Base-by-base conservation (phyloP, 2,797 vertebrate species). In the Tokudaia muenninki region DNA sequence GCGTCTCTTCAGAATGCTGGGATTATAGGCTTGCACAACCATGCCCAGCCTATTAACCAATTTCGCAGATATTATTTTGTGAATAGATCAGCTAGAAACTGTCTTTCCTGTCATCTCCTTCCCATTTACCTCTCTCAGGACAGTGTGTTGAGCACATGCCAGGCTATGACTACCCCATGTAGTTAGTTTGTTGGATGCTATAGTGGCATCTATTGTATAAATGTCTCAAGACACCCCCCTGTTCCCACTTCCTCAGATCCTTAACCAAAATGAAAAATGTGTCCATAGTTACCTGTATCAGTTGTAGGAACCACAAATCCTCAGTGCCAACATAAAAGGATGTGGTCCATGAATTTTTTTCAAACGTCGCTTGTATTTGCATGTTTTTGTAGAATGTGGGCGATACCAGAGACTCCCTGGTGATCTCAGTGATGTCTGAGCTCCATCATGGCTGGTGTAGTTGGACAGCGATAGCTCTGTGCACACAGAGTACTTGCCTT, bases 191-290 rank as follows among this genome's bases (percentile, higher is more conserved):
- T 41, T 82, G 59, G 34, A 4, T 57, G 47, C 67, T 41, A 6
- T 70, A 29, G 21, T 90, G n/a, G 31, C 81, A 41, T 79, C 37
- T 90, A 10, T 57, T 63, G 63, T 6, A 77, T 59, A 83, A 55
- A 72, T 59, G 57, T 87, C 26, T 24, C 47, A n/a, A 63, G 87
- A 12, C 67, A 37, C 6, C 13, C 6, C 6, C 17, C 37, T 70
- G 59, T 52, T 87, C 16, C 50, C 84, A 34, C 41, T 84, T 86
- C 82, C 67, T 94, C 31, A 37, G 44, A 90, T 72, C 80, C 11
- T 24, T 47, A 59, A 61, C 12, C 17, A 47, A 50, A 89, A 52
- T 65, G n/a, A 59, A 50, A 90, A 44, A 41, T 81, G 1, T 80
- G 0, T 31, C 29, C 83, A 47, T 2, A n/a, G 29, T 92, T 55